These are phyloP conservation scores for Cardinalis cardinalis DNA, from an alignment of 2,113 vertebrate species.

Conservation along the genomic window DNA sequence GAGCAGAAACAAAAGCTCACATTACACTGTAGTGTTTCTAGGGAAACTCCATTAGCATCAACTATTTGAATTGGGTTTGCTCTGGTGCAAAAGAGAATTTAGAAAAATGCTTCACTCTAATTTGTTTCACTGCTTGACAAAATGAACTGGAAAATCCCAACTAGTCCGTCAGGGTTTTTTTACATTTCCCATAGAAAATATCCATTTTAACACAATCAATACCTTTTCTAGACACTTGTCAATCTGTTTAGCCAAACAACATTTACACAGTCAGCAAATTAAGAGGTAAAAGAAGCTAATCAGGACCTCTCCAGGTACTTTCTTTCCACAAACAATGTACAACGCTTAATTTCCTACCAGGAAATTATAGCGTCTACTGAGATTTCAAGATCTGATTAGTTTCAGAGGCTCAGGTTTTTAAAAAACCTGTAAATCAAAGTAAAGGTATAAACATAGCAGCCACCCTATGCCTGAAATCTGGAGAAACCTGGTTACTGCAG, in stretches of 20 bases:
- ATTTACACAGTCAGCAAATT: conserved; percentile 54
- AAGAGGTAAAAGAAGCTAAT: conserved; percentile 51
- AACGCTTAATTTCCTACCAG: conserved; percentile 64
- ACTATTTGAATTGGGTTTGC: neutral
- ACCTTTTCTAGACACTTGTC: conserved; percentile 38
- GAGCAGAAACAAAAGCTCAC: neutral
- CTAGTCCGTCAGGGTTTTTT: neutral
- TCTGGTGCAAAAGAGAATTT: neutral
- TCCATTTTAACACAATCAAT: conserved; percentile 31
- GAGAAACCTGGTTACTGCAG: conserved; percentile 40
- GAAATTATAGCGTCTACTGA: conserved; percentile 59
- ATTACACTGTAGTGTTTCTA: neutral
- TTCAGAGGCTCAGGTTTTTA: conserved; percentile 35
- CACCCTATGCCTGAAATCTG: conserved; percentile 2
- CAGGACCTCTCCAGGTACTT: conserved; percentile 47
- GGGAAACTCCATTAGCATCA: neutral
- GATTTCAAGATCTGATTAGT: conserved; percentile 65
- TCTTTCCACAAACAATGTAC: conserved; percentile 54
- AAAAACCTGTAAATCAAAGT: conserved; percentile 53
- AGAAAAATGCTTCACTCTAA: neutral
- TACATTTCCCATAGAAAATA: conserved; percentile 35
- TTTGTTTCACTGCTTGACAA: neutral
- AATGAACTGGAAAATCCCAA: conserved; percentile 18
- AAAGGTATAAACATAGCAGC: conserved; percentile 45
- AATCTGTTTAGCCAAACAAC: conserved; percentile 30